Evolutionary conservation across 2,888 invertebrate species (phyloP).

Genomic region (Allophyes oxyacanthae): DNA sequence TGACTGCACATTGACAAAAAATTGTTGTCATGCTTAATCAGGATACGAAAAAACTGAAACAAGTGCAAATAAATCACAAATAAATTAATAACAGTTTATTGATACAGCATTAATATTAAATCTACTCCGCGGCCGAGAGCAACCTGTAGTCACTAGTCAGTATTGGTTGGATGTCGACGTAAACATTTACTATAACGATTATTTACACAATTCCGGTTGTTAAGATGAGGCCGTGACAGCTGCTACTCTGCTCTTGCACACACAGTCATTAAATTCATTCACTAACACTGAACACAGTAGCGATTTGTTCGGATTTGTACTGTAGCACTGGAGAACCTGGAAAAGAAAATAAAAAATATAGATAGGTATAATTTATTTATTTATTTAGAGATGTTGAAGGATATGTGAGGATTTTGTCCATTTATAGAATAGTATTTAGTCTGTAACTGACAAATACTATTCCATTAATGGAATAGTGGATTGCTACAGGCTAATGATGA

Average conservation of each 20-base stretch:
- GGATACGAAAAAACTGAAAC: neutral
- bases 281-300: slow-evolving; percentile 85
- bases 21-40: too few species aligned
- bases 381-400: too few species aligned
- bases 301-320: slow-evolving; percentile 80
- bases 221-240: slow-evolving; percentile 81
- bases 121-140: slow-evolving; percentile 67
- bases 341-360: slow-evolving; percentile 54
- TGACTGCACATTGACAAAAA: too few species aligned
- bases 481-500: too few species aligned
- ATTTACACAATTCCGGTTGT: slow-evolving; percentile 59
- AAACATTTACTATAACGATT: slow-evolving; percentile 56
- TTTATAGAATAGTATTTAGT: too few species aligned
- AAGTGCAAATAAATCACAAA: slow-evolving; percentile 54
- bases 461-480: too few species aligned
- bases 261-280: slow-evolving; percentile 87
- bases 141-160: slow-evolving; percentile 50
- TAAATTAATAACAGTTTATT: slow-evolving; percentile 86
- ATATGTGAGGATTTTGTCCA: too few species aligned
- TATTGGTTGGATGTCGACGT: slow-evolving; percentile 60
- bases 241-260: slow-evolving; percentile 83
- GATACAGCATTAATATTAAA: slow-evolving; percentile 83
- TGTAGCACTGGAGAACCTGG: slow-evolving; percentile 86
- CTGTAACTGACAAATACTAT: too few species aligned
- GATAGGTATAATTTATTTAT: neutral